Evolutionary conservation across 2,797 vertebrate species (phyloP).

Genomic region (Pogoniulus pusillus): DNA sequence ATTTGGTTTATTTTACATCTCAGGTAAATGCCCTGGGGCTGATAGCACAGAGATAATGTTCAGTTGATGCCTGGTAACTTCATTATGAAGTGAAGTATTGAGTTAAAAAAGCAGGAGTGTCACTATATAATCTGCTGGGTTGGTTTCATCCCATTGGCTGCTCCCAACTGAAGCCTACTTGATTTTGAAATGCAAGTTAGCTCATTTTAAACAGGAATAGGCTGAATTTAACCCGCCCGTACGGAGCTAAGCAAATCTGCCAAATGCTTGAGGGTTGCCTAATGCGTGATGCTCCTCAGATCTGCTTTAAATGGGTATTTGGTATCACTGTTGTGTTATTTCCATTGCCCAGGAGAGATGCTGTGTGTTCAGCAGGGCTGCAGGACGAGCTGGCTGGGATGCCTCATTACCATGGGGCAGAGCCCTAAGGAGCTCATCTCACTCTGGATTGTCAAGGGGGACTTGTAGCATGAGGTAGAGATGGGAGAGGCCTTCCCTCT

Average conservation of each 20-base stretch:
- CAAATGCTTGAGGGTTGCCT: neutral
- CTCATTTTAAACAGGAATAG: neutral
- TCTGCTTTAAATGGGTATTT: neutral
- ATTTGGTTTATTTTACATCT: neutral
- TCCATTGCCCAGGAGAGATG: neutral
- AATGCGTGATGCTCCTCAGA: neutral
- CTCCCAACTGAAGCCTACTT: neutral
- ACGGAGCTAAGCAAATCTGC: neutral
- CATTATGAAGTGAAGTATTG: neutral
- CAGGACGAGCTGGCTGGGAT: neutral
- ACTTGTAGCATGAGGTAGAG: neutral
- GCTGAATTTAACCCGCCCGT: neutral
- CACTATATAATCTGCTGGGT: neutral
- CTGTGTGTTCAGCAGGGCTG: neutral
- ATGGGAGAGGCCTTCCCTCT: neutral
- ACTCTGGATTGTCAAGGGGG: neutral
- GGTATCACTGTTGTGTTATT: rapidly evolving
- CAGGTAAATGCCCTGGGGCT: neutral
- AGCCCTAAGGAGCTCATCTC: neutral
- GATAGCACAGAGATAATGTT: neutral
- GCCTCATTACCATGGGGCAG: neutral
- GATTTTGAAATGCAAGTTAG: neutral
- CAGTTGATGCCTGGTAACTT: neutral
- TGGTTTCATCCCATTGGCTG: neutral
- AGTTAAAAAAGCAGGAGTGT: neutral